Conservation (phyloP, 30 jellyfish, hydroid and myxozoan species). For the Pelagia noctiluca region DNA sequence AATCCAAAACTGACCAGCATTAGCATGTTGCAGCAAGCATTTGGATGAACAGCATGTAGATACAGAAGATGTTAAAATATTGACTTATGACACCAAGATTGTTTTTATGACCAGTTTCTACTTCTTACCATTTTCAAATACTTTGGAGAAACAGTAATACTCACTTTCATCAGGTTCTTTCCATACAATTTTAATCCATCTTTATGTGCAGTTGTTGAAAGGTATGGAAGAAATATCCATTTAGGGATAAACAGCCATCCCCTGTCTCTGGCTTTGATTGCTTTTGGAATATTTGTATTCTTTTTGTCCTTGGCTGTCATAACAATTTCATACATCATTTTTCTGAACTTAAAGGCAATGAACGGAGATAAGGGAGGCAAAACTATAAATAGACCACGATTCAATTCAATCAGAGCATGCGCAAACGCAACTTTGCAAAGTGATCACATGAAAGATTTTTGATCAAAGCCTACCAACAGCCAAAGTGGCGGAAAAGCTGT, state of each 20-base stretch:
- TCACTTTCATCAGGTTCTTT: background rate
- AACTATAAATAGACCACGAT: no score
- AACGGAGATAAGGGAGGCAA: no score
- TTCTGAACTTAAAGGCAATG: background rate
- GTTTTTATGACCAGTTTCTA: background rate
- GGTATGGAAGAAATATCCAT: background rate
- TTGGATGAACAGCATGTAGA: background rate
- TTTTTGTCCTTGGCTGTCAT: background rate
- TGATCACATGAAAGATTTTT: no score
- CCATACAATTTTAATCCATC: conserved; percentile 2
- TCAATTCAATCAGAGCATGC: no score
- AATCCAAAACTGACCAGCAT: background rate
- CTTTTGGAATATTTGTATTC: background rate
- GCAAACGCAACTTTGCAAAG: no score
- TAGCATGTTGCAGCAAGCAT: background rate
- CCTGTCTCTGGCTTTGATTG: conserved; percentile 4
- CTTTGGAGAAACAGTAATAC: background rate
- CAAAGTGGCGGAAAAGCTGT: no score
- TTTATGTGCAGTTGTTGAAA: background rate
- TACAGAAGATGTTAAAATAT: background rate
- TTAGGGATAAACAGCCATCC: conserved; percentile 8
- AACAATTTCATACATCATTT: background rate
- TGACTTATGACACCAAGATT: background rate
- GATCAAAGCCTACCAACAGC: no score
- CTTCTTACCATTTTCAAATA: background rate